Evolutionary conservation across 2,113 vertebrate species (phyloP).

Genomic region (Sylvilagus bachmani): DNA sequence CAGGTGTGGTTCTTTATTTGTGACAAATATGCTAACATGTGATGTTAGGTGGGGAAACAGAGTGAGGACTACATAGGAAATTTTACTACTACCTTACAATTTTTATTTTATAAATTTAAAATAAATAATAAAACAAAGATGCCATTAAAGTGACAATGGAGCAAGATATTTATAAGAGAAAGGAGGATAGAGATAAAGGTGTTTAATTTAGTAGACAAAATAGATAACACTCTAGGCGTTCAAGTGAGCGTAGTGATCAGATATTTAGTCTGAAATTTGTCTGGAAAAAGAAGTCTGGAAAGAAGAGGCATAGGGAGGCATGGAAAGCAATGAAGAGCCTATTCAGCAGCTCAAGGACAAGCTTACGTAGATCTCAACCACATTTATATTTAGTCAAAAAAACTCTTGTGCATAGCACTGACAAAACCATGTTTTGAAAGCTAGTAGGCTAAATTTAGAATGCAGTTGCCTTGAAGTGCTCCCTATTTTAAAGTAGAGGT

Average conservation of each 20-base stretch:
- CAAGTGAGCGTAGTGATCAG: background rate
- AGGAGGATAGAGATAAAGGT: background rate
- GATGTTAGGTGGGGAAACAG: too few species aligned
- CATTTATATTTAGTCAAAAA: background rate
- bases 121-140: too few species aligned
- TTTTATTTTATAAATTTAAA: too few species aligned
- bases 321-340: background rate
- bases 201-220: background rate
- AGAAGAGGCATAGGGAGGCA: background rate
- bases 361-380: background rate
- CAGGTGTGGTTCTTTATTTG: too few species aligned
- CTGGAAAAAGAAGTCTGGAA: background rate
- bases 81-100: too few species aligned
- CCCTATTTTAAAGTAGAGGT: conserved; percentile 38
- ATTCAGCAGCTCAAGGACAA: background rate
- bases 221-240: background rate
- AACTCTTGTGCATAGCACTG: background rate
- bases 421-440: conserved; percentile 49
- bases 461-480: background rate
- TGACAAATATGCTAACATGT: too few species aligned
- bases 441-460: conserved; percentile 32
- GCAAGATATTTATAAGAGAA: background rate
- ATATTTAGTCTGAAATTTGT: background rate
- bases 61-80: too few species aligned
- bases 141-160: too few species aligned